Evolutionary conservation across 1,140 invertebrate genomes (phyloP).

Genomic region (Temnothorax nylanderi): DNA sequence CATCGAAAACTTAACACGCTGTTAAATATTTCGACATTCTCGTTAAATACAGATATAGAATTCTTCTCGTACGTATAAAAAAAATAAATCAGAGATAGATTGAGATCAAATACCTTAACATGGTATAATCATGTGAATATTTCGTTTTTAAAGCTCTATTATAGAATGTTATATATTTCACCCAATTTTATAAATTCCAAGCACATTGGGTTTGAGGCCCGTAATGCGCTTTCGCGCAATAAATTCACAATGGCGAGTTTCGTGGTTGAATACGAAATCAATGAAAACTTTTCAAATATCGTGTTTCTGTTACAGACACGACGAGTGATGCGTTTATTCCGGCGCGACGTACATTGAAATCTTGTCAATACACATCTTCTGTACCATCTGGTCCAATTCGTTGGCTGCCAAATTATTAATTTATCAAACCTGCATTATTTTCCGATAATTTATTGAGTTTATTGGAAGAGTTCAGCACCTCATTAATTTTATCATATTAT

Average conservation of each 20-base stretch:
- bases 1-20: not conserved
- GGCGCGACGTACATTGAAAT: conserved; percentile 23
- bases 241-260: conserved; percentile 23
- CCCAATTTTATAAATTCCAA: conserved; percentile 23
- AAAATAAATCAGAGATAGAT: not conserved
- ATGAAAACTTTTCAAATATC: conserved; percentile 26
- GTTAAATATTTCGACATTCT: not conserved
- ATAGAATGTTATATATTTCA: conserved; percentile 2
- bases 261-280: conserved; percentile 33
- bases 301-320: not conserved
- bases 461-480: not conserved
- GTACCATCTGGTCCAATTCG: not conserved
- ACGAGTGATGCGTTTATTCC: conserved; percentile 34
- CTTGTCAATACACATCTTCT: conserved; percentile 24
- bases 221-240: conserved; percentile 33
- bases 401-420: conserved; percentile 24
- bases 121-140: not conserved
- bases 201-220: not conserved
- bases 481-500: conserved; percentile 14
- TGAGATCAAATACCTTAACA: not conserved
- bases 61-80: not conserved
- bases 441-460: conserved; percentile 4
- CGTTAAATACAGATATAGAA: not conserved
- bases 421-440: conserved; percentile 14
- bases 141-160: not conserved